phyloP scores from a whole-genome alignment of 2,797 vertebrate species.

The Fratercula arctica region DNA sequence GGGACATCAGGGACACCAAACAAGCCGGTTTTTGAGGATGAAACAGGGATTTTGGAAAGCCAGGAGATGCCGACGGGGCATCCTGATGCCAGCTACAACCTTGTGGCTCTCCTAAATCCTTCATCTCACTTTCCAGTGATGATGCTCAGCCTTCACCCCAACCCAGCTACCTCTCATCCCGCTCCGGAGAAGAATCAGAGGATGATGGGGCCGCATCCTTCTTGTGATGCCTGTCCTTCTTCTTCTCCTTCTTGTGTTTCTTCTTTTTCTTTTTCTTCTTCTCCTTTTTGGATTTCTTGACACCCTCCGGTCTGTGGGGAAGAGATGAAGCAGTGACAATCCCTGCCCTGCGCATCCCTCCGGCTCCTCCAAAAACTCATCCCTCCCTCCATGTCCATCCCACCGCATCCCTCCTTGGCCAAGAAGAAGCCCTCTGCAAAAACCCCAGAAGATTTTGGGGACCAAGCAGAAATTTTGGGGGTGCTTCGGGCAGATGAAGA shows the following conservation, averaged over 20 bases:
- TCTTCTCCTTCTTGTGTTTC: conserved; percentile 82
- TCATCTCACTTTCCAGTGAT: fast-evolving
- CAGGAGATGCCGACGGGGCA: fast-evolving
- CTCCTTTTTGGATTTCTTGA: conserved; percentile 88
- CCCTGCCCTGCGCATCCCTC: not conserved
- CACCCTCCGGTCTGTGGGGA: conserved; percentile 69
- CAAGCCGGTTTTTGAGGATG: fast-evolving
- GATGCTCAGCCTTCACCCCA: not conserved
- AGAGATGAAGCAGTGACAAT: not conserved
- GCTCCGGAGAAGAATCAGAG: conserved; percentile 55
- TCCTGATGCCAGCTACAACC: not conserved
- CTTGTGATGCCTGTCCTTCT: conserved; percentile 77
- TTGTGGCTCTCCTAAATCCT: not conserved
- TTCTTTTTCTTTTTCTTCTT: conserved; percentile 85
- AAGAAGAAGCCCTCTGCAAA: not conserved
- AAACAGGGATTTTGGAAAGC: not conserved
- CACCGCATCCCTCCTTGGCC: not conserved
- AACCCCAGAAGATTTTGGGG: not conserved
- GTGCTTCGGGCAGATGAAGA: not conserved
- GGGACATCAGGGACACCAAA: fast-evolving
- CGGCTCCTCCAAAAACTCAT: not conserved
- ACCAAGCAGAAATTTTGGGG: not conserved
- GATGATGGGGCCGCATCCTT: conserved; percentile 40
- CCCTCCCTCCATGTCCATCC: not conserved
- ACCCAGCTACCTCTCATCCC: conserved; percentile 57